These are phyloP conservation scores for Lithophane leautieri DNA, from an alignment of 2,888 invertebrate species.

Conservation along the genomic window DNA sequence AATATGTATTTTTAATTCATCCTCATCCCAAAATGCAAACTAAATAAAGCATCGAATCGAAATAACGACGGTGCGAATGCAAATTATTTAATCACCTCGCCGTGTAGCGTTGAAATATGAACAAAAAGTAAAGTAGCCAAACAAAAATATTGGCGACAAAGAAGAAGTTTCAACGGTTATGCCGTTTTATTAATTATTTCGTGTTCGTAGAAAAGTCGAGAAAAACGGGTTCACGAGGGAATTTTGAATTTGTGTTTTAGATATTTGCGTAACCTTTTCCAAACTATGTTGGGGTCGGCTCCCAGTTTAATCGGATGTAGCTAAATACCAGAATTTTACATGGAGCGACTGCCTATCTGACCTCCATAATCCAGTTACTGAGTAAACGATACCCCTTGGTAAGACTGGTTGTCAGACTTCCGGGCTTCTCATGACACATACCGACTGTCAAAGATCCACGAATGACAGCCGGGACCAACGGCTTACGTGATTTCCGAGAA, in stretches of 20 bases:
- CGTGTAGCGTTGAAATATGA: conserved; percentile 65
- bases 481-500: too few relatives aligned
- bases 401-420: too few relatives aligned
- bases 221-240: conserved; percentile 3
- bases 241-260: background rate
- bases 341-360: too few relatives aligned
- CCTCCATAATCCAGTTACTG: too few relatives aligned
- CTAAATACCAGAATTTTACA: too few relatives aligned
- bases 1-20: conserved; percentile 55
- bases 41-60: conserved; percentile 64
- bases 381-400: too few relatives aligned
- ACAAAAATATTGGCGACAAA: conserved; percentile 65
- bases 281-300: too few relatives aligned
- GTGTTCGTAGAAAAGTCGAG: conserved; percentile 31
- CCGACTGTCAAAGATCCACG: too few relatives aligned
- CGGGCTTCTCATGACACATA: too few relatives aligned
- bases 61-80: conserved; percentile 68
- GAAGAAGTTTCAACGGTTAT: conserved; percentile 66
- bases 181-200: conserved; percentile 70
- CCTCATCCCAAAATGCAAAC: conserved; percentile 58
- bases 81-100: conserved; percentile 77
- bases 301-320: too few relatives aligned
- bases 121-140: conserved; percentile 68
- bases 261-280: background rate
- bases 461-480: too few relatives aligned